Evolutionary conservation across 92 coral and sea anemone genomes (phyloP).

Genomic region (Virgularia gustaviana): DNA sequence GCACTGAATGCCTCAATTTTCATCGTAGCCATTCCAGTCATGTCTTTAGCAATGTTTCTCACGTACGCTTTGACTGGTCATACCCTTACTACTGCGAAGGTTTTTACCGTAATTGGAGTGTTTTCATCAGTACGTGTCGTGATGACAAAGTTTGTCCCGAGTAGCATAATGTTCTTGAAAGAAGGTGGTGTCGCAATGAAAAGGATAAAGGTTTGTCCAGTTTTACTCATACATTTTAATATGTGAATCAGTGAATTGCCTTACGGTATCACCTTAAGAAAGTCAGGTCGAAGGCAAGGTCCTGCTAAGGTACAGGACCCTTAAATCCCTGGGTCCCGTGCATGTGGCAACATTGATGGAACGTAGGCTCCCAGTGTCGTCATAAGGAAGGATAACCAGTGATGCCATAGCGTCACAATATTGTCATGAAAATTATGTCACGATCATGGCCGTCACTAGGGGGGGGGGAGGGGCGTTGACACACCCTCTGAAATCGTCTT

Average conservation of each 20-base stretch:
- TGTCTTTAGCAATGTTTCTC: conserved; percentile 63
- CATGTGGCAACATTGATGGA: no score
- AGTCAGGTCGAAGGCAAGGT: background rate
- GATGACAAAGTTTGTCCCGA: conserved; percentile 68
- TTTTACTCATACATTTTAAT: background rate
- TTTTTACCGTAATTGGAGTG: conserved; percentile 82
- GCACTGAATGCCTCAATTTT: conserved; percentile 65
- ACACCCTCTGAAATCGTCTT: no score
- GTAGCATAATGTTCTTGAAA: conserved; percentile 63
- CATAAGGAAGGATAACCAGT: no score
- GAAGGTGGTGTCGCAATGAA: conserved; percentile 70
- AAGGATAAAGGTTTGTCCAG: conserved; percentile 66
- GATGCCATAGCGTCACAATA: no score
- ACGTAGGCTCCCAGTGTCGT: no score
- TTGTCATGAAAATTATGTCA: no score
- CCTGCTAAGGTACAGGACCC: no score
- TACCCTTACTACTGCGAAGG: conserved; percentile 64
- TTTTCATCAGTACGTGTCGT: conserved; percentile 56
- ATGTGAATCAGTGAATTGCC: background rate
- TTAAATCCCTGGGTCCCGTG: no score
- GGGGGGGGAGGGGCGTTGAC: no score
- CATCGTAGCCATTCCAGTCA: conserved; percentile 53
- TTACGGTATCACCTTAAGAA: background rate
- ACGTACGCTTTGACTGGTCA: conserved; percentile 75
- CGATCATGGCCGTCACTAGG: no score